Conservation (phyloP, 2,113 vertebrate genomes). For the Paracanthobrama guichenoti region DNA sequence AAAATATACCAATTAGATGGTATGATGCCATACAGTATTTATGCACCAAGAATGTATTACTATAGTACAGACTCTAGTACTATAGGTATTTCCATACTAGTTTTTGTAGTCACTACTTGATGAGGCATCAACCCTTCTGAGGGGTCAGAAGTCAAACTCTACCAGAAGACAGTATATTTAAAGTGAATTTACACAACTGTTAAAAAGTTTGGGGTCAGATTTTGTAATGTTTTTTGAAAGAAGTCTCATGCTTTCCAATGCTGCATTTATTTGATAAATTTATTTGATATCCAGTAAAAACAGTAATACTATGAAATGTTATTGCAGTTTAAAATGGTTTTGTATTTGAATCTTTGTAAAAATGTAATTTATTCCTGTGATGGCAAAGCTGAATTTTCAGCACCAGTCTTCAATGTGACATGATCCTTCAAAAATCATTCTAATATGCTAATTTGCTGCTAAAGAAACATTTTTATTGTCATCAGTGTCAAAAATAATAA, state of each 20-base stretch:
- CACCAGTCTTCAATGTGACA: neutral
- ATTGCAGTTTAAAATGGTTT: too few relatives aligned
- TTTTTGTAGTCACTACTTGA: neutral
- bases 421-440: neutral
- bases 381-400: neutral
- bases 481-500: neutral
- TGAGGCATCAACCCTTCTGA: neutral
- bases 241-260: too few relatives aligned
- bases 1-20: neutral
- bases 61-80: neutral
- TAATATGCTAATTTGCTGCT: neutral
- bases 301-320: too few relatives aligned
- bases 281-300: too few relatives aligned
- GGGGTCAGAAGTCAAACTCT: neutral
- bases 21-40: too few relatives aligned
- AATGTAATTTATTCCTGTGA: neutral
- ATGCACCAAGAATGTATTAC: neutral
- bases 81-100: neutral
- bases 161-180: too few relatives aligned
- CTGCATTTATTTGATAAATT: too few relatives aligned
- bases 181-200: too few relatives aligned
- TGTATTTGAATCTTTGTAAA: too few relatives aligned
- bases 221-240: too few relatives aligned
- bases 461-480: neutral
- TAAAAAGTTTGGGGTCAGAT: too few relatives aligned